Evolutionary conservation across 2,113 vertebrate genomes (phyloP).

Genomic region (Empidonax alnorum): DNA sequence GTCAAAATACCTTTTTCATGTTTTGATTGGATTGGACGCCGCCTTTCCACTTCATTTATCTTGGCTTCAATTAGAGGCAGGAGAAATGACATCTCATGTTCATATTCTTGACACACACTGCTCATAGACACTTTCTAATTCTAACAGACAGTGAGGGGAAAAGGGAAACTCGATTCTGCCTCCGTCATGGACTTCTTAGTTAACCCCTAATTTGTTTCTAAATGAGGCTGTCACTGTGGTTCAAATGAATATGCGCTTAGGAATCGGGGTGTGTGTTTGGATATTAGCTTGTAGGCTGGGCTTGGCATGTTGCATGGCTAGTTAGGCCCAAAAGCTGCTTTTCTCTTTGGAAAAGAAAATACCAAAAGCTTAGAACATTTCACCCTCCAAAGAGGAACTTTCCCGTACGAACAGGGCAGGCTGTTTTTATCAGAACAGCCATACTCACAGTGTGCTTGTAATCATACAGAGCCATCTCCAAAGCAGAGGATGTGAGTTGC

Average conservation of each 20-base stretch:
- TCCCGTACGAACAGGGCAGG: not conserved
- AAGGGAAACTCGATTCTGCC: constrained; percentile 75
- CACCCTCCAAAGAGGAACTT: not conserved
- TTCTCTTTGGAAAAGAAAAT: not conserved
- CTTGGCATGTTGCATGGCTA: not conserved
- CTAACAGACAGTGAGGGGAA: constrained; percentile 80
- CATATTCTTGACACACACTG: constrained; percentile 77
- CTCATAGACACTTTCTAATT: constrained; percentile 79
- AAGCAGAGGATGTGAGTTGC: constrained; percentile 19
- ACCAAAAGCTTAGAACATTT: not conserved
- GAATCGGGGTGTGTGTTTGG: constrained; percentile 22
- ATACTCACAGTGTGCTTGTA: not conserved
- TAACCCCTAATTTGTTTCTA: constrained; percentile 83
- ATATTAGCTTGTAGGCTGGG: not conserved
- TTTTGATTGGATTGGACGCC: constrained; percentile 85
- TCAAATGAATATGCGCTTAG: constrained; percentile 59
- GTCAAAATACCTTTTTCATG: constrained; percentile 86
- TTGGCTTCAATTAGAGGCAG: constrained; percentile 81
- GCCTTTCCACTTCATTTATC: constrained; percentile 86
- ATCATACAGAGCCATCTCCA: constrained; percentile 14
- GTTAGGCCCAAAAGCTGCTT: not conserved
- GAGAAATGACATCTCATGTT: constrained; percentile 75
- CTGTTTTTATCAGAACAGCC: not conserved
- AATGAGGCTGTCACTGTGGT: constrained; percentile 79
- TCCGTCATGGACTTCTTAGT: constrained; percentile 77